These are phyloP conservation scores for Coracias cyanogaster DNA, from an alignment of 2,797 vertebrate genomes.

Conservation along the genomic window DNA sequence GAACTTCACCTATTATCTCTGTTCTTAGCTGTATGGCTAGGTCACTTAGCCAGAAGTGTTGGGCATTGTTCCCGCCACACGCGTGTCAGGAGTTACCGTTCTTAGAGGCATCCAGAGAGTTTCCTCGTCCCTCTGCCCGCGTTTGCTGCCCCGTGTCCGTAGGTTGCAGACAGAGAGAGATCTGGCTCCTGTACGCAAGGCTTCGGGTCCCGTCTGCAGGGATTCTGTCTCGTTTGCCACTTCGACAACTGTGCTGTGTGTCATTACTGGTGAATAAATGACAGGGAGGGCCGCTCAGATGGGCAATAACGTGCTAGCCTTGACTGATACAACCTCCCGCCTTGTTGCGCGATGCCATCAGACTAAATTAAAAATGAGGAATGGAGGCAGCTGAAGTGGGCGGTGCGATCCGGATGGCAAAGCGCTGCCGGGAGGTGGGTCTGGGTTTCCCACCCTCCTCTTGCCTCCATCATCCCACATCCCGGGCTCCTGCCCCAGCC, in stretches of 20 bases:
- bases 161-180: neutral
- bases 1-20: neutral
- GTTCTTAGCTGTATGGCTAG: neutral
- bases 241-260: neutral
- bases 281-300: conserved; percentile 49
- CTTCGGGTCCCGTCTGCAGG: neutral
- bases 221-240: neutral
- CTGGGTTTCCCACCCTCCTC: rapidly evolving
- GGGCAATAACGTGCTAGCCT: conserved; percentile 24
- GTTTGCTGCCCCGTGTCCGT: rapidly evolving
- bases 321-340: neutral
- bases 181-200: neutral
- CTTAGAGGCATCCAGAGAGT: neutral
- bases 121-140: neutral
- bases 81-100: neutral
- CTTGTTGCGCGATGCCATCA: neutral
- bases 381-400: too few relatives aligned
- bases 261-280: conserved; percentile 47
- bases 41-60: neutral
- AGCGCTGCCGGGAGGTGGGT: neutral
- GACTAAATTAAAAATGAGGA: neutral
- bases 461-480: neutral
- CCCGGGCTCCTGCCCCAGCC: neutral
- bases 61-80: neutral
- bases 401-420: neutral